These are phyloP conservation scores for Myiozetetes cayanensis DNA, from an alignment of 2,113 vertebrate genomes.

Conservation along the genomic window DNA sequence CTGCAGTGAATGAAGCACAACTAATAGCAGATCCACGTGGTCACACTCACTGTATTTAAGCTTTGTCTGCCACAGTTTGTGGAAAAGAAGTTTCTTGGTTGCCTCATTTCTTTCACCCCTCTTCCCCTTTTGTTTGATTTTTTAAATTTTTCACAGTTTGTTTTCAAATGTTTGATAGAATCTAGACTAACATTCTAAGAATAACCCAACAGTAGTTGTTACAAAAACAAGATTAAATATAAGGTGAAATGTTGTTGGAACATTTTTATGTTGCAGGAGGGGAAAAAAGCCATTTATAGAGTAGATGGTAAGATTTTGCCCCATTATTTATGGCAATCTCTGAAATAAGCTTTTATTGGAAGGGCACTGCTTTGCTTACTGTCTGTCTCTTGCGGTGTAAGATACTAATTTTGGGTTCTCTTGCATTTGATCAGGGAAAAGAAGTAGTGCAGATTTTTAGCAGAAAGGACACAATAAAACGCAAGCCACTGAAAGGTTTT, in stretches of 20 bases:
- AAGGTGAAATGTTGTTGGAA: background rate
- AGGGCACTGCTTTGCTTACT: background rate
- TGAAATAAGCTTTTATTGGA: fast-evolving
- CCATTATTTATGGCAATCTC: fast-evolving
- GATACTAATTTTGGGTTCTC: background rate
- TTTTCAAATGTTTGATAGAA: background rate
- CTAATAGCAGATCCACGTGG: background rate
- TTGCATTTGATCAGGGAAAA: background rate
- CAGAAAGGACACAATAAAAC: background rate
- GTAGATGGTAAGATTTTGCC: background rate
- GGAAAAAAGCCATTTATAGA: background rate
- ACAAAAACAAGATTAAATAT: background rate
- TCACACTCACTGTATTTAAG: fast-evolving
- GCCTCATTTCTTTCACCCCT: fast-evolving
- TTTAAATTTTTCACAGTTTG: background rate
- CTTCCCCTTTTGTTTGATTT: fast-evolving
- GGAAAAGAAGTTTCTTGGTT: background rate
- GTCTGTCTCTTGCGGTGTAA: background rate
- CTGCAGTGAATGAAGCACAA: background rate
- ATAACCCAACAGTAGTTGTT: fast-evolving
- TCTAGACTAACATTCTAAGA: background rate
- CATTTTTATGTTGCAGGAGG: fast-evolving
- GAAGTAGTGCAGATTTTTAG: background rate
- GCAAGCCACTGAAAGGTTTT: background rate
- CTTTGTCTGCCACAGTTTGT: fast-evolving